A percentile compares a stretch with the other conserved stretches of the same genome.
Evolutionary conservation across 1,140 invertebrate species (phyloP).

Genomic region (Ephestia elutella): DNA sequence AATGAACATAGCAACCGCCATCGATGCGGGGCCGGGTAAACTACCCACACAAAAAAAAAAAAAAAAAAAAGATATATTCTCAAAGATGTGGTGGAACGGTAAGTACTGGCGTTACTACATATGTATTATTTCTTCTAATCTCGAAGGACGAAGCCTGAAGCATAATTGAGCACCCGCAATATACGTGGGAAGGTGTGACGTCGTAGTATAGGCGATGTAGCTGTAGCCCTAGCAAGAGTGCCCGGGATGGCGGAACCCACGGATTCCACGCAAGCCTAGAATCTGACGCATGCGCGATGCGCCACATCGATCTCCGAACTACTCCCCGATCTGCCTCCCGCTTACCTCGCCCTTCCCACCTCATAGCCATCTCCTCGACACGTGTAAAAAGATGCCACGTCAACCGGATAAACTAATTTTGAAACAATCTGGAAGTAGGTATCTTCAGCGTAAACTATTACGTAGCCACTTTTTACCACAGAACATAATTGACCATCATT

Average conservation of each 20-base stretch:
- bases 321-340: constrained; percentile 14
- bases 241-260: constrained; percentile 8
- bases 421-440: constrained; percentile 21
- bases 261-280: constrained; percentile 15
- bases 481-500: background rate
- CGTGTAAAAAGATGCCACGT: constrained; percentile 45
- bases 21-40: no score
- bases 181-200: constrained; percentile 8
- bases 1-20: no score
- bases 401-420: constrained; percentile 43
- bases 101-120: no score
- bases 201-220: background rate
- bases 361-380: constrained; percentile 29
- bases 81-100: no score
- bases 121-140: no score
- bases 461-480: background rate
- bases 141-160: no score
- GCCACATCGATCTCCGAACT: constrained; percentile 50
- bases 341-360: constrained; percentile 15
- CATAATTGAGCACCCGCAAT: background rate
- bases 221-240: background rate
- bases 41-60: no score
- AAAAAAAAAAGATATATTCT: no score
- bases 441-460: constrained; percentile 13
- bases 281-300: constrained; percentile 35